Percentiles rank a stretch among this genome's conserved stretches.
These are phyloP conservation scores for Silurus asotus DNA, from an alignment of 2,113 vertebrate genomes.

Conservation along the genomic window DNA sequence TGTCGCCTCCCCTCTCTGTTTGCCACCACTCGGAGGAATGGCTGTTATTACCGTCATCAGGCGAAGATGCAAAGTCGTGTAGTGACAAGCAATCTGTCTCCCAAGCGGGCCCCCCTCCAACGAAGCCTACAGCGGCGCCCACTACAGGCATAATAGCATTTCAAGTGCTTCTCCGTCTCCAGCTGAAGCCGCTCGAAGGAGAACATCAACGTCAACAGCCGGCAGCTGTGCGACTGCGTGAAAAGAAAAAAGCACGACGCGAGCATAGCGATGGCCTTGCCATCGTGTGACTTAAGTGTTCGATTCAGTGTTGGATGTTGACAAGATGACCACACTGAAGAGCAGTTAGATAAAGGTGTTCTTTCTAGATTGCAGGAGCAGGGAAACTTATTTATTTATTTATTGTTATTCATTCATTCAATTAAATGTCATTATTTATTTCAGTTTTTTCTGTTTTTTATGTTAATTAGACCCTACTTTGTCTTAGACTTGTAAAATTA, in stretches of 20 bases:
- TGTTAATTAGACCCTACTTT: neutral
- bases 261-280: slow-evolving; percentile 32
- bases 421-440: too few relatives aligned
- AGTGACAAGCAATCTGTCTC: slow-evolving; percentile 72
- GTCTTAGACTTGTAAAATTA: neutral
- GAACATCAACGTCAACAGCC: slow-evolving; percentile 54
- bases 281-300: slow-evolving; percentile 21
- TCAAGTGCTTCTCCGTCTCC: slow-evolving; percentile 70
- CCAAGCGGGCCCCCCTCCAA: slow-evolving; percentile 58
- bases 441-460: too few relatives aligned
- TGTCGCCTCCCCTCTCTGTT: slow-evolving; percentile 53
- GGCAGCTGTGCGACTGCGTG: slow-evolving; percentile 46
- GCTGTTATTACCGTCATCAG: slow-evolving; percentile 76
- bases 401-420: too few relatives aligned
- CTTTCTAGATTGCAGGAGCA: neutral
- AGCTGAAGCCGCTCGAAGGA: slow-evolving; percentile 55
- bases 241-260: slow-evolving; percentile 26
- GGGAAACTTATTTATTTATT: too few relatives aligned
- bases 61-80: slow-evolving; percentile 67
- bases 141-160: slow-evolving; percentile 68
- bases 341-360: neutral
- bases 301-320: neutral
- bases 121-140: slow-evolving; percentile 63
- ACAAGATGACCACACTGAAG: neutral
- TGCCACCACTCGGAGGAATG: slow-evolving; percentile 69